phyloP scores from a whole-genome alignment of 2,797 vertebrate genomes.

The Phoxinus dragarum region DNA sequence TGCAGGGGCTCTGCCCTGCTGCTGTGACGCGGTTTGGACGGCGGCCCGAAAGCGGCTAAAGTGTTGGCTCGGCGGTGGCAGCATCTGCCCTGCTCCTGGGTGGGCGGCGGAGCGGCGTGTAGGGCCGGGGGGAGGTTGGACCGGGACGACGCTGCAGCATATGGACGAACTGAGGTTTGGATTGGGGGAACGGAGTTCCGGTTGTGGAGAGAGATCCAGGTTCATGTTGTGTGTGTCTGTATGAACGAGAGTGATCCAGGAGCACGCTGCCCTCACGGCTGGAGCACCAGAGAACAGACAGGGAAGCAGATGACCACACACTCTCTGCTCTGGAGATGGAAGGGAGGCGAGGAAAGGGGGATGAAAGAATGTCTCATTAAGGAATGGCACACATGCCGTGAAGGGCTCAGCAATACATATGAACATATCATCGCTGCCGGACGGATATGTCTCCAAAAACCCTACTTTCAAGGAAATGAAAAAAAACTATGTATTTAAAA shows the following conservation, averaged over 20 bases:
- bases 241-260: slow-evolving; percentile 54
- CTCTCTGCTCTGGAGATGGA: slow-evolving; percentile 62
- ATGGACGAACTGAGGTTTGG: slow-evolving; percentile 54
- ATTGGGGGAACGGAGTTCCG: slow-evolving; percentile 48
- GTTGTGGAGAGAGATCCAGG: slow-evolving; percentile 58
- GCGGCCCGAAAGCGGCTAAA: slow-evolving; percentile 34
- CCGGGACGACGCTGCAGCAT: slow-evolving; percentile 29
- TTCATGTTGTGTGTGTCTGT: slow-evolving; percentile 63
- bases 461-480: neutral
- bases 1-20: slow-evolving; percentile 34
- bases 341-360: slow-evolving; percentile 49
- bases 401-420: neutral
- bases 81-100: slow-evolving; percentile 50
- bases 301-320: slow-evolving; percentile 70
- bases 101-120: slow-evolving; percentile 34
- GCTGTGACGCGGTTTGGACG: slow-evolving; percentile 41
- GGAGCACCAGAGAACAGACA: slow-evolving; percentile 55
- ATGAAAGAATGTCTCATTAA: slow-evolving; percentile 69
- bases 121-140: slow-evolving; percentile 40
- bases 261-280: slow-evolving; percentile 64
- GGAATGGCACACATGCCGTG: slow-evolving; percentile 31
- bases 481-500: neutral
- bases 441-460: neutral
- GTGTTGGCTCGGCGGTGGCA: slow-evolving; percentile 21
- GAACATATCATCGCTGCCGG: neutral